Conservation (phyloP, 2,797 vertebrate genomes). For the Naso thynnoides region DNA sequence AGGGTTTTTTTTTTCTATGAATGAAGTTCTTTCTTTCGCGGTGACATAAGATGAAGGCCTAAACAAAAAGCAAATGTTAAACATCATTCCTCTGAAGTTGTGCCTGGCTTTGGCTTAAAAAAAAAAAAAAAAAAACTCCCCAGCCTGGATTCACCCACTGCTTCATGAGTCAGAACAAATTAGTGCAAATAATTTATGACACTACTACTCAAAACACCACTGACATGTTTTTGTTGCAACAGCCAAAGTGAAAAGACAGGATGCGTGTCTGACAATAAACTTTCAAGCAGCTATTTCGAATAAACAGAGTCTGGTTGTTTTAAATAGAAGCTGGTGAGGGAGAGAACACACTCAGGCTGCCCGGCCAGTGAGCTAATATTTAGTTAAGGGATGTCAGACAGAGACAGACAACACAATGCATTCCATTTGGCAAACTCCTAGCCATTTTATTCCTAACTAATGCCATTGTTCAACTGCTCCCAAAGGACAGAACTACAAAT, state of each 20-base stretch:
- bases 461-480: slow-evolving; percentile 31
- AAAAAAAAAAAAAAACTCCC: slow-evolving; percentile 69
- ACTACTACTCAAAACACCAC: slow-evolving; percentile 66
- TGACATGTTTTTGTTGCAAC: slow-evolving; percentile 68
- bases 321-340: slow-evolving; percentile 62
- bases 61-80: slow-evolving; percentile 80
- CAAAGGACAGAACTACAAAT: slow-evolving; percentile 35
- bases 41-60: slow-evolving; percentile 54
- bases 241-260: slow-evolving; percentile 49
- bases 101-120: slow-evolving; percentile 74
- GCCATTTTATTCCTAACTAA: slow-evolving; percentile 26
- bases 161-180: slow-evolving; percentile 77
- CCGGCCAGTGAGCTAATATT: slow-evolving; percentile 71
- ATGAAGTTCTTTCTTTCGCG: slow-evolving; percentile 58
- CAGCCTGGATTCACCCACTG: slow-evolving; percentile 58
- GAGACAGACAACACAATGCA: slow-evolving; percentile 57
- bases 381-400: slow-evolving; percentile 60
- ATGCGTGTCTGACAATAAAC: slow-evolving; percentile 47
- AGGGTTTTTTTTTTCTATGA: slow-evolving; percentile 33
- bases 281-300: slow-evolving; percentile 52
- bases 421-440: slow-evolving; percentile 37
- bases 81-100: slow-evolving; percentile 69
- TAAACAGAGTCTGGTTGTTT: slow-evolving; percentile 62
- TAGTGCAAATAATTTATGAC: slow-evolving; percentile 70
- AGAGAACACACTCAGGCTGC: slow-evolving; percentile 70